Evolutionary conservation across 1,140 invertebrate species (phyloP).

Genomic region (Octopus sinensis): DNA sequence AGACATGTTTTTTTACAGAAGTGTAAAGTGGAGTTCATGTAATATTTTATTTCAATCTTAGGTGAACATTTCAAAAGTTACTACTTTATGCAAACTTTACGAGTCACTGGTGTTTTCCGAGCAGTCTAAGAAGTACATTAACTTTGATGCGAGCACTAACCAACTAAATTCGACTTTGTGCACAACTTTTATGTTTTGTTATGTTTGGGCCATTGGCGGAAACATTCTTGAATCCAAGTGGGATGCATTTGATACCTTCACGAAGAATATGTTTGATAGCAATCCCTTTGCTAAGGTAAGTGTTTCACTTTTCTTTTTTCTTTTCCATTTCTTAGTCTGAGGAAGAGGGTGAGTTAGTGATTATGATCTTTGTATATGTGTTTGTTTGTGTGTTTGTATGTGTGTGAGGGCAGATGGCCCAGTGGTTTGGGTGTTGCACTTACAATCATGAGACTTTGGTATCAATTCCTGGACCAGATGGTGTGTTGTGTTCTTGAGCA

Average conservation of each 20-base stretch:
- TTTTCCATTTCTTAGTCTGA: no score
- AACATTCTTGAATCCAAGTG: conserved; percentile 29
- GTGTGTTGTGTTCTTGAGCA: no score
- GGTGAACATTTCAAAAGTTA: conserved; percentile 78
- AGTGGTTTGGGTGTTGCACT: no score
- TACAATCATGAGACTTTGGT: no score
- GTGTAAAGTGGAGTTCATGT: no score
- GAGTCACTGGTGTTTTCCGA: conserved; percentile 65
- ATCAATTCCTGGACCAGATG: no score
- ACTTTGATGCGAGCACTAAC: conserved; percentile 49
- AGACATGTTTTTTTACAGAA: no score
- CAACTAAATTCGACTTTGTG: conserved; percentile 61
- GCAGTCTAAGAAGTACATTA: conserved; percentile 30
- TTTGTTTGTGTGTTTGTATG: no score
- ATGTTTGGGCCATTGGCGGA: conserved; percentile 53
- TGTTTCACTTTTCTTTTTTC: neutral
- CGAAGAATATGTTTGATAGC: neutral
- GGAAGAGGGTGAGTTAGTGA: no score
- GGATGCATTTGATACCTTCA: neutral
- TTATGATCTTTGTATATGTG: no score
- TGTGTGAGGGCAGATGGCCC: no score
- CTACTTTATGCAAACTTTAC: conserved; percentile 71
- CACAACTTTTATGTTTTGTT: conserved; percentile 55
- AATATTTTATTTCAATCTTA: conserved; percentile 49
- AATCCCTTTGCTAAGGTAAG: neutral